Conservation (phyloP, 2,888 invertebrate genomes). For the Xanthorhoe spadicearia region DNA sequence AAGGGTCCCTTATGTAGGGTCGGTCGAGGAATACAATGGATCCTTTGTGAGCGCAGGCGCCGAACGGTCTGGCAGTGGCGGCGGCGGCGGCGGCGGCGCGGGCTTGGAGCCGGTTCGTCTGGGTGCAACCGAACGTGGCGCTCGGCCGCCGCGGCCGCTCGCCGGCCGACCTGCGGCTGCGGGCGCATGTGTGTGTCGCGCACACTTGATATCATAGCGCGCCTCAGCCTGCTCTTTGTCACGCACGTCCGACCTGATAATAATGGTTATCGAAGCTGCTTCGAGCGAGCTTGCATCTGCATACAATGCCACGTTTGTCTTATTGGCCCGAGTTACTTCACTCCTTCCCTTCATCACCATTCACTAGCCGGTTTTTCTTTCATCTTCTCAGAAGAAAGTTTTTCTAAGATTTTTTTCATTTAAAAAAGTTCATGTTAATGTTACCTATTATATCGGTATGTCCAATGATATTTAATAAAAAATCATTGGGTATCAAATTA, state of each 20-base stretch:
- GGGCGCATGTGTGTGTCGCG: conserved; percentile 20
- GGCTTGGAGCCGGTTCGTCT: conserved; percentile 65
- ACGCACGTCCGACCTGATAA: conserved; percentile 46
- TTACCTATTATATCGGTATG: no score
- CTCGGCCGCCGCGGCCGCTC: conserved; percentile 26
- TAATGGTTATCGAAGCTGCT: conserved; percentile 38
- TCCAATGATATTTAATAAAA: no score
- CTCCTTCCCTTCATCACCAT: conserved; percentile 2
- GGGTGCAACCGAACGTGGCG: conserved; percentile 41
- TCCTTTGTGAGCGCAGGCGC: conserved; percentile 82
- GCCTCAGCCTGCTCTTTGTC: conserved; percentile 39
- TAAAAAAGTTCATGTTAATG: no score
- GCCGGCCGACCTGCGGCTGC: conserved; percentile 19
- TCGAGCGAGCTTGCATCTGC: conserved; percentile 55
- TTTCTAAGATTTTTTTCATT: no score
- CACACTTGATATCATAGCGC: conserved; percentile 26
- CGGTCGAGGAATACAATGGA: conserved; percentile 76
- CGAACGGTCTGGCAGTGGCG: conserved; percentile 73
- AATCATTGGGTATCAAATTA: no score
- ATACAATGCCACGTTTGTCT: conserved; percentile 56
- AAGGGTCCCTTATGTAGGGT: conserved; percentile 74
- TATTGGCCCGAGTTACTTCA: conserved; percentile 9
- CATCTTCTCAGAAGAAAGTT: background rate
- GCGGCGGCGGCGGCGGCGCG: conserved; percentile 52
- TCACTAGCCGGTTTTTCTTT: conserved; percentile 5